Conservation (phyloP, 2,797 vertebrate genomes). For the Ctenochaetus hawaiiensis region DNA sequence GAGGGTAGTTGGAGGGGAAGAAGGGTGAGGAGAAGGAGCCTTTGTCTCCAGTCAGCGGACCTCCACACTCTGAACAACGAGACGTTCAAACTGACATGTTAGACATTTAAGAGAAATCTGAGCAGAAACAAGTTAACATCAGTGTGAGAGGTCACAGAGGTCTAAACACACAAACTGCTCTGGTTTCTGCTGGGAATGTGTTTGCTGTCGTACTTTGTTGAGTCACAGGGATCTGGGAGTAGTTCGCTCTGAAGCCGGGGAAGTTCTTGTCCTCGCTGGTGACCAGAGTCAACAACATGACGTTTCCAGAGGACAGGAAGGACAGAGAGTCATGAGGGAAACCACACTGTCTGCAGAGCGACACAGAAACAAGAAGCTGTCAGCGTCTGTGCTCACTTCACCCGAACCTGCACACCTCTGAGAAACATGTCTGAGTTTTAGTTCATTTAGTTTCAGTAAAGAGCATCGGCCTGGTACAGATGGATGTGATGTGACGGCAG, state of each 20-base stretch:
- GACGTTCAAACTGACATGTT: background rate
- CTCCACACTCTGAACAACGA: slow-evolving; percentile 86
- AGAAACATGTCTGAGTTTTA: too few species aligned
- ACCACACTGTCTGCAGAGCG: slow-evolving; percentile 88
- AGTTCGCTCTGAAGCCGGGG: slow-evolving; percentile 90
- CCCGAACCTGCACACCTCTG: too few species aligned
- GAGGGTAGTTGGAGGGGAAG: slow-evolving; percentile 92
- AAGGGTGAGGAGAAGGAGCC: slow-evolving; percentile 90
- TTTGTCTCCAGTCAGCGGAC: slow-evolving; percentile 70
- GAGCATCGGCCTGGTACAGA: too few species aligned
- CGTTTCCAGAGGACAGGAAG: slow-evolving; percentile 92
- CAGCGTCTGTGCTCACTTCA: too few species aligned
- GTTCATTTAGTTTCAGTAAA: too few species aligned
- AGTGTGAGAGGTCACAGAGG: too few species aligned
- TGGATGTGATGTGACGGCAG: too few species aligned
- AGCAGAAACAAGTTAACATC: too few species aligned
- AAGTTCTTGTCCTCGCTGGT: slow-evolving; percentile 88
- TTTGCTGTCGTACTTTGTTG: slow-evolving; percentile 70
- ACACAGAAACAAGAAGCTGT: background rate
- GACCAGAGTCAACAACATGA: slow-evolving; percentile 90
- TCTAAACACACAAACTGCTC: too few species aligned
- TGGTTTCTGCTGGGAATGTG: background rate
- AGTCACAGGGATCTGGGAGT: slow-evolving; percentile 87
- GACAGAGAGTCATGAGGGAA: slow-evolving; percentile 88
- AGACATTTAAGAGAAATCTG: background rate